Percentiles rank a stretch among this genome's conserved stretches.
Conservation (phyloP, 2,888 invertebrate genomes). For the Phragmatobia fuliginosa region DNA sequence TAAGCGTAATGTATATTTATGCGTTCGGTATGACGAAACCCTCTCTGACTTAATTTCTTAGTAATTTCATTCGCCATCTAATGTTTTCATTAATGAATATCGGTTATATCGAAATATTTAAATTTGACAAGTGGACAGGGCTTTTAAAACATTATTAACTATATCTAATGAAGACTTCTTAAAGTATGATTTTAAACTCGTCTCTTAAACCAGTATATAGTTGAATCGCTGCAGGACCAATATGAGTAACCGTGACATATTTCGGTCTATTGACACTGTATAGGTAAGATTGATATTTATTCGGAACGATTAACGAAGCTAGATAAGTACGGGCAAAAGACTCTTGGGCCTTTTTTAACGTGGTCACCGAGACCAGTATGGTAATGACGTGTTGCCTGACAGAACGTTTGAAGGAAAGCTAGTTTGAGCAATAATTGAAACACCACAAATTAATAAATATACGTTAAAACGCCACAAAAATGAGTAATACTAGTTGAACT, state of each 20-base stretch:
- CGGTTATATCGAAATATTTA: constrained; percentile 15
- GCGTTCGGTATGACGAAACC: constrained; percentile 57
- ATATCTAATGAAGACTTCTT: constrained; percentile 26
- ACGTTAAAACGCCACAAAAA: background rate
- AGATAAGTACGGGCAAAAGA: background rate
- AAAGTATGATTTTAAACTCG: constrained; percentile 46
- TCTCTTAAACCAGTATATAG: constrained; percentile 49
- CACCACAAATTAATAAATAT: background rate
- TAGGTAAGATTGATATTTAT: background rate
- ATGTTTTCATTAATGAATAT: constrained; percentile 5
- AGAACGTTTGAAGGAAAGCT: background rate
- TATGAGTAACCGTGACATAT: constrained; percentile 13
- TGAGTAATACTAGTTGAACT: background rate
- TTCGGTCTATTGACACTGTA: background rate
- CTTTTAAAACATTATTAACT: constrained; percentile 35
- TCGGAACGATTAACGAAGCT: background rate
- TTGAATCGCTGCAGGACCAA: constrained; percentile 31
- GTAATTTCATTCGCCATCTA: constrained; percentile 23
- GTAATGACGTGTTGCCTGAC: background rate
- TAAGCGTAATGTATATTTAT: constrained; percentile 61
- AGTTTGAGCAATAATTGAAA: background rate
- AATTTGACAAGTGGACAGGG: constrained; percentile 28
- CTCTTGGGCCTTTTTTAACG: background rate
- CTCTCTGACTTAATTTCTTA: constrained; percentile 19
- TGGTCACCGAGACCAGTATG: background rate